Percentiles rank a stretch among this genome's conserved stretches.
phyloP scores from a whole-genome alignment of 2,888 invertebrate genomes.

The Ophraella communa region DNA sequence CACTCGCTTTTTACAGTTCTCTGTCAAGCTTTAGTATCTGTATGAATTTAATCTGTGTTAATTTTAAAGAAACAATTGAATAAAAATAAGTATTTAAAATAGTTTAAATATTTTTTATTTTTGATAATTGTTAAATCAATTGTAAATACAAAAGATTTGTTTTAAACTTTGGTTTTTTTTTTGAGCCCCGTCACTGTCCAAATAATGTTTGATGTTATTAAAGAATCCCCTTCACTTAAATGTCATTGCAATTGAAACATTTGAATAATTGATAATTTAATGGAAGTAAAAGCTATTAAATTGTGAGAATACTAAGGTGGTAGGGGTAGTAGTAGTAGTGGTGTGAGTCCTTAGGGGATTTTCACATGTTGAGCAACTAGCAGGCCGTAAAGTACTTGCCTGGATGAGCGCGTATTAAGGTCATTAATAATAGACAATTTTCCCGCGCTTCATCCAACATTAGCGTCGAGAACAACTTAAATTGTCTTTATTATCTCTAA shows the following conservation, averaged over 20 bases:
- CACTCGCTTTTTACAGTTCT: no score
- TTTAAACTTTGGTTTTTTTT: not conserved
- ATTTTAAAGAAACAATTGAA: no score
- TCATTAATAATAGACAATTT: slow-evolving; percentile 49
- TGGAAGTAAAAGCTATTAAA: slow-evolving; percentile 40
- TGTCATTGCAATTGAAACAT: slow-evolving; percentile 40
- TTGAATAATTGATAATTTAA: slow-evolving; percentile 42
- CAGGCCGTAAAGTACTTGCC: slow-evolving; percentile 53
- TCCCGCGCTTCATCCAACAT: slow-evolving; percentile 31
- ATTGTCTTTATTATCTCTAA: not conserved
- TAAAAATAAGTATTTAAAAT: no score
- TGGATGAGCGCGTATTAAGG: slow-evolving; percentile 52
- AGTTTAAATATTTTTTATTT: no score
- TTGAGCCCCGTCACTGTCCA: not conserved
- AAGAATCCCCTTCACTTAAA: not conserved
- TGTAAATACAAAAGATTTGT: no score
- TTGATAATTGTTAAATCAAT: no score
- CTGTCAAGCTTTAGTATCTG: no score
- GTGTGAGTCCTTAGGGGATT: slow-evolving; percentile 52
- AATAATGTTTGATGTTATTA: not conserved
- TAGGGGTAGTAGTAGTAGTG: slow-evolving; percentile 45
- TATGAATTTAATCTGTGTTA: no score
- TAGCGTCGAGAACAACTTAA: slow-evolving; percentile 3
- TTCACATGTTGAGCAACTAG: slow-evolving; percentile 55
- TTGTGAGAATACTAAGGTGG: slow-evolving; percentile 6